Base-by-base conservation (phyloP, 2,888 invertebrate species). In the Aplocera efformata region DNA sequence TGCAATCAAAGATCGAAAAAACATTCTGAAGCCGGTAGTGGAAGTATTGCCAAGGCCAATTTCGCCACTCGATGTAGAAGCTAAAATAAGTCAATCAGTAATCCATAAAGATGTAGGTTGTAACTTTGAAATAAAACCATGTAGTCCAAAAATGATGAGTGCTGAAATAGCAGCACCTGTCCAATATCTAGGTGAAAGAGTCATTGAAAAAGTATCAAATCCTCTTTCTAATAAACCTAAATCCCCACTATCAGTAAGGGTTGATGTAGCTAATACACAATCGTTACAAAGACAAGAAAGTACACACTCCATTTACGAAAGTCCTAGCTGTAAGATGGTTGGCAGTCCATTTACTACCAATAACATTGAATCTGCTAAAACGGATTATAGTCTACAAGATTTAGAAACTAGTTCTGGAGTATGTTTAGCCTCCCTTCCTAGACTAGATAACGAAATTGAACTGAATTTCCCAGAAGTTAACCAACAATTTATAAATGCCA, bases 31-130 rank as follows among this genome's bases (percentile, higher is more conserved):
- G 48, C 63, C 58, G 45, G 34, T 55, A n/a, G 39, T 59, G 29
- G 60, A 60, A 28, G 30, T 62, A 11, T 50, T 67, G 39, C 63
- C 76, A n/a, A 71, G 88, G 24, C 79, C 88, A 23, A 37, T 83
- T 13, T 88, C 88, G 23, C 88, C 88, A 39, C 67, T 88, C 48
- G 89, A 89, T 68, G 89, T 89, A 23, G 89, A 89, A 70, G 72
- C 88, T 29, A 89, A 89, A 72, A 89, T 89, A 56, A 89, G 86
- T 56, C 89, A 89, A 51, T 89, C 89, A 7, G 79, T 89, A 11
- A 89, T 89, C 49, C 88, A 88, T 53, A 89, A 89, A 69, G 89
- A 89, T 59, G 89, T 89, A 33, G 85, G 88, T 17, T 89, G 88
- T 58, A 89, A 89, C 63, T 89, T 88, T 73, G 89, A 89, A 73